Percentiles rank a stretch among this genome's conserved stretches.
phyloP scores from a whole-genome alignment of 2,113 vertebrate genomes.

The Orthonyx spaldingii region DNA sequence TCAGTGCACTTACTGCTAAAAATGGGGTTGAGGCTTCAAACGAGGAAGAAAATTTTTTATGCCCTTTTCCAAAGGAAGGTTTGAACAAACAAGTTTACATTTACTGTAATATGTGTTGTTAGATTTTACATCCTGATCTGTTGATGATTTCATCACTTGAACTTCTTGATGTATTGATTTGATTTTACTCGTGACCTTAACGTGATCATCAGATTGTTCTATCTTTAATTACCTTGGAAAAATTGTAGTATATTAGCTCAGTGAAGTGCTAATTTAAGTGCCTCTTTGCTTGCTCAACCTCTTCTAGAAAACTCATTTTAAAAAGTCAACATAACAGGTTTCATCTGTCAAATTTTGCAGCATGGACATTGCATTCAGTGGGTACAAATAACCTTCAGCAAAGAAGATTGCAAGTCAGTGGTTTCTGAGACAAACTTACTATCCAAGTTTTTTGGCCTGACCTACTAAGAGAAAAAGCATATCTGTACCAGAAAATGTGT shows the following conservation, averaged over 20 bases:
- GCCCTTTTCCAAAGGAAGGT: neutral
- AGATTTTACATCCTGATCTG: neutral
- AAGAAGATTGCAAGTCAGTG: neutral
- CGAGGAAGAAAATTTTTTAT: neutral
- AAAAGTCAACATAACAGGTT: conserved; percentile 30
- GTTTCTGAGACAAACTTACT: neutral
- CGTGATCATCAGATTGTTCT: neutral
- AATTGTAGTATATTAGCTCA: neutral
- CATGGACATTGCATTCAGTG: neutral
- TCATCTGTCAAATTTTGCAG: neutral
- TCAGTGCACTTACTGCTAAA: neutral
- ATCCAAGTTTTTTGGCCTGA: neutral
- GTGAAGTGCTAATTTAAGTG: conserved; percentile 11
- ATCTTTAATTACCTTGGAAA: neutral
- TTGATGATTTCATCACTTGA: neutral
- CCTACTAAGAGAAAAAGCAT: neutral
- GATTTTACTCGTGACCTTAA: neutral
- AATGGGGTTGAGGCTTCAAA: neutral
- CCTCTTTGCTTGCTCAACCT: conserved; percentile 26
- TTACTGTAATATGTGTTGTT: neutral
- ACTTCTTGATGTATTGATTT: neutral
- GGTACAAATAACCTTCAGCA: neutral
- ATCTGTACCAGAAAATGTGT: neutral
- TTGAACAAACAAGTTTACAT: neutral
- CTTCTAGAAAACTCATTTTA: conserved; percentile 23